These are phyloP conservation scores for Phodopus roborovskii DNA, from an alignment of 2,113 vertebrate genomes.

Conservation along the genomic window DNA sequence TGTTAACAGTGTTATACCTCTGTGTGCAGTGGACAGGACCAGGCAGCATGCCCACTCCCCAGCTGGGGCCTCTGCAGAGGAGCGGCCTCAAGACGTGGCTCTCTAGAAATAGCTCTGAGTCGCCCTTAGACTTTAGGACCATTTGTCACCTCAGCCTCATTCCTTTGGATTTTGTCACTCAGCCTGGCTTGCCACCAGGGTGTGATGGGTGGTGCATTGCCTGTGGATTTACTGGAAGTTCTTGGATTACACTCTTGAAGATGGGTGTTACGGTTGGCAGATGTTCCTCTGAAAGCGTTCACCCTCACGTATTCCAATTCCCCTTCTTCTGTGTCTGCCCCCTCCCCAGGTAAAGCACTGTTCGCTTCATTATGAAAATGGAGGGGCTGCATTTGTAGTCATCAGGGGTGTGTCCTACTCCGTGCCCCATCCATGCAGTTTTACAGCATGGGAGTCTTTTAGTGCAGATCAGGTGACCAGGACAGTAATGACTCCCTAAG, in stretches of 20 bases:
- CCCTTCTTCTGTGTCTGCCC: not conserved
- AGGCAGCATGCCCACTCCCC: not conserved
- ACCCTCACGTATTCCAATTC: not conserved
- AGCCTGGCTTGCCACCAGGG: rapidly evolving
- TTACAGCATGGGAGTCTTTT: not conserved
- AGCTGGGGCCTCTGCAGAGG: not conserved
- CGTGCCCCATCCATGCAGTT: rapidly evolving
- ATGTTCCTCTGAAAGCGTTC: not conserved
- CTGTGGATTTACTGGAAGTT: not conserved
- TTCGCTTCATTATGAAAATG: not conserved
- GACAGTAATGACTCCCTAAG: rapidly evolving
- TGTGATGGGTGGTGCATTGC: not conserved
- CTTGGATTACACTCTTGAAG: not conserved
- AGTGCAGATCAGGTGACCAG: not conserved
- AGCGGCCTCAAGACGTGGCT: not conserved
- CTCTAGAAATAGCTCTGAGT: not conserved
- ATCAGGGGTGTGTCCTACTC: rapidly evolving
- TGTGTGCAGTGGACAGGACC: not conserved
- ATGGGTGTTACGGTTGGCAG: not conserved
- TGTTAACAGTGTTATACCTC: not conserved
- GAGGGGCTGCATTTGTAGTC: not conserved
- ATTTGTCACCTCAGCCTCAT: not conserved
- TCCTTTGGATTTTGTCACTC: not conserved
- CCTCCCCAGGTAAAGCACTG: rapidly evolving
- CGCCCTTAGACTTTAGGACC: not conserved